phyloP scores from a whole-genome alignment of 2,797 vertebrate genomes.

The Anniella stebbinsi region DNA sequence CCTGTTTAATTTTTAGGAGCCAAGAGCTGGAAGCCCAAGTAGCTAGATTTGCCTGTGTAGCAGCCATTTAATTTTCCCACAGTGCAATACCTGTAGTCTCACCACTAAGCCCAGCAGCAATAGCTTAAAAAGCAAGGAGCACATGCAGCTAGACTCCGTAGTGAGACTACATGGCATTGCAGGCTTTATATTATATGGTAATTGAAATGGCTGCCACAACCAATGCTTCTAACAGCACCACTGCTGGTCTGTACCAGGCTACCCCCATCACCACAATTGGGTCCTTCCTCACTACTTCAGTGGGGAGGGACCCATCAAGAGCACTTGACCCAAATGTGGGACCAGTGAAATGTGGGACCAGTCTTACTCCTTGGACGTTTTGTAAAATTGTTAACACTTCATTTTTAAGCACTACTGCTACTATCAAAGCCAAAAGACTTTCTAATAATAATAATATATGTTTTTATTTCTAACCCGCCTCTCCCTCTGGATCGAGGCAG shows the following conservation, averaged over 20 bases:
- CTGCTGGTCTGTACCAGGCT: neutral
- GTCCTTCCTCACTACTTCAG: neutral
- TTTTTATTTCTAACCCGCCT: too few species aligned
- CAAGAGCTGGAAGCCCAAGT: neutral
- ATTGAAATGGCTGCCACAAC: neutral
- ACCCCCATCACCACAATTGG: too few species aligned
- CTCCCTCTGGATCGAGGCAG: too few species aligned
- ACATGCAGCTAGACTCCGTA: neutral
- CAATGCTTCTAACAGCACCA: neutral
- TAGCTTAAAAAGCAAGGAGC: neutral
- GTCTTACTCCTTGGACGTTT: neutral
- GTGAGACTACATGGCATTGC: neutral
- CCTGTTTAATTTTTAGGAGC: neutral
- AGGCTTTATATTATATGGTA: neutral
- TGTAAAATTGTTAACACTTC: neutral
- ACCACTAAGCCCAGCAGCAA: neutral
- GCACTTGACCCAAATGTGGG: neutral
- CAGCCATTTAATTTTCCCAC: neutral
- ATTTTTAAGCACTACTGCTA: too few species aligned
- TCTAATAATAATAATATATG: too few species aligned
- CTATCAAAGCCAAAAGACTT: neutral
- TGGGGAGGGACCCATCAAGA: neutral
- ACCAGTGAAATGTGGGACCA: neutral
- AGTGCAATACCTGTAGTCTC: neutral
- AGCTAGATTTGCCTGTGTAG: neutral